A percentile compares a stretch with the other conserved stretches of the same genome.
These are phyloP conservation scores for Pollicipes pollicipes DNA, from an alignment of 1,140 invertebrate genomes.

Conservation along the genomic window DNA sequence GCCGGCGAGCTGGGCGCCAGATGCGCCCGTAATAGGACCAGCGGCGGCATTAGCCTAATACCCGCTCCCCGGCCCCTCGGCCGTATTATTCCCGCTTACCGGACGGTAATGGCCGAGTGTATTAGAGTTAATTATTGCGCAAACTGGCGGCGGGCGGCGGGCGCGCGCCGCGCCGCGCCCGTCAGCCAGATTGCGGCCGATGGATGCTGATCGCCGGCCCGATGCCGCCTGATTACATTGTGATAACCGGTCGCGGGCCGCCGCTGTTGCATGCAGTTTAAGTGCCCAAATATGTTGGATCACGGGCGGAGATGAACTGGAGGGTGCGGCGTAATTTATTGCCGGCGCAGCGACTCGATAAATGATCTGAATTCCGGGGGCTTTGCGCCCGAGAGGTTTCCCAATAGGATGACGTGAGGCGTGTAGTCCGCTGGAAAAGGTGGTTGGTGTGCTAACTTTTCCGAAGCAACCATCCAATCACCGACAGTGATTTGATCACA, in stretches of 20 bases:
- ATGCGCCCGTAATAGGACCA: background rate
- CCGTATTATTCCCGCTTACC: background rate
- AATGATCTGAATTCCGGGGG: background rate
- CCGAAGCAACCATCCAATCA: too few relatives aligned
- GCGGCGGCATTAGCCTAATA: background rate
- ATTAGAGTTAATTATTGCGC: constrained; percentile 2
- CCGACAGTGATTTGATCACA: too few relatives aligned
- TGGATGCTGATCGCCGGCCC: background rate
- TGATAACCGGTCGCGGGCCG: background rate
- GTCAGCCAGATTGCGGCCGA: too few relatives aligned
- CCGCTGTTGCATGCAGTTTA: background rate
- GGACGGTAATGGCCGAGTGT: background rate
- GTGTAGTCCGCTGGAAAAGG: background rate
- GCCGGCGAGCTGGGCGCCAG: background rate
- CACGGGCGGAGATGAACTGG: background rate
- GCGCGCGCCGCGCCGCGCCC: too few relatives aligned
- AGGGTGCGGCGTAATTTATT: too few relatives aligned
- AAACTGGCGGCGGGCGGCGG: background rate
- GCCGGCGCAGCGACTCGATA: background rate
- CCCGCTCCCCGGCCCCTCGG: background rate
- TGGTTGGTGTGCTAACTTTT: too few relatives aligned
- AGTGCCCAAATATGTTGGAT: background rate
- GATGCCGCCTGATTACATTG: background rate
- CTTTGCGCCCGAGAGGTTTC: background rate
- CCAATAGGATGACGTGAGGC: background rate